Evolutionary conservation across 2,113 vertebrate genomes (phyloP).

Genomic region (Xenus cinereus): DNA sequence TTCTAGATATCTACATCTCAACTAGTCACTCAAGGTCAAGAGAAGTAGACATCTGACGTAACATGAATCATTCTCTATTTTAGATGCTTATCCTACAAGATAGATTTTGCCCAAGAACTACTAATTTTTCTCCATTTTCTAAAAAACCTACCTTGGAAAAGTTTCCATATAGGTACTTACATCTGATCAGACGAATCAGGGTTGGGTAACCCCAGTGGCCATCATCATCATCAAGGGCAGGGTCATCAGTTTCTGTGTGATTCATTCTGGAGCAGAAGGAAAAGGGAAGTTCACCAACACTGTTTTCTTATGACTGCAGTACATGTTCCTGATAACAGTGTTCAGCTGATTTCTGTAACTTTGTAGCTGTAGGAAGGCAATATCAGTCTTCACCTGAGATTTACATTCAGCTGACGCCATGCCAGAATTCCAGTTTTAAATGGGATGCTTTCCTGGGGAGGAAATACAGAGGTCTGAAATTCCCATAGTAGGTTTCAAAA

Average conservation of each 20-base stretch:
- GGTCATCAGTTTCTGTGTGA: background rate
- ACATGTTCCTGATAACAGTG: background rate
- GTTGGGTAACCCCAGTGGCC: background rate
- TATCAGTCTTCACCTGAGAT: background rate
- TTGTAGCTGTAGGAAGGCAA: background rate
- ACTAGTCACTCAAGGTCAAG: background rate
- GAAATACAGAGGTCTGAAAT: background rate
- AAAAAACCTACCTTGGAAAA: background rate
- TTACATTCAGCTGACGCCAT: background rate
- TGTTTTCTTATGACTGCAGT: background rate
- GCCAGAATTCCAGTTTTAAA: background rate
- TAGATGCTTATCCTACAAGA: background rate
- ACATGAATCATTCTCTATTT: background rate
- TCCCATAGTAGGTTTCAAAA: background rate
- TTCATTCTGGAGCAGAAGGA: background rate
- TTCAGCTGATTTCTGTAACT: background rate
- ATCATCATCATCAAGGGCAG: background rate
- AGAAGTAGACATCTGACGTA: background rate
- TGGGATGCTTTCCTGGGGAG: background rate
- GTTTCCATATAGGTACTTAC: background rate
- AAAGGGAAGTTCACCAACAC: background rate
- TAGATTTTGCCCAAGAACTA: background rate
- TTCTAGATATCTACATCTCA: background rate
- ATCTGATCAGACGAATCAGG: background rate
- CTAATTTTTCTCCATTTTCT: background rate